Base-by-base conservation (phyloP, 2,888 invertebrate species). In the Rapana venosa region DNA sequence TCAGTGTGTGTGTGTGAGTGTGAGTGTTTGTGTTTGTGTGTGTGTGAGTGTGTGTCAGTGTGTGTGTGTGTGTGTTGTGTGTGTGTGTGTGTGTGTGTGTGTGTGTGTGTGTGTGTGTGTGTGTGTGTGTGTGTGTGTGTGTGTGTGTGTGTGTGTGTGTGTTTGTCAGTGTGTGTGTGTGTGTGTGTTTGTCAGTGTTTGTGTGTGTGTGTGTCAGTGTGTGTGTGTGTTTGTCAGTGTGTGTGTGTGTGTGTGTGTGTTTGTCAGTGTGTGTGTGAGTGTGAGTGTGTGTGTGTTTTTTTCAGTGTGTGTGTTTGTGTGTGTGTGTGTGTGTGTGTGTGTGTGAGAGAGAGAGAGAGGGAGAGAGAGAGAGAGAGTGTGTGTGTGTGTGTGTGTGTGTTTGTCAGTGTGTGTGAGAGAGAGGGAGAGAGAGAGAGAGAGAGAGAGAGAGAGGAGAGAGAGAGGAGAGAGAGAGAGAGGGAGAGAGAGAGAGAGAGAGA, bases 351-450 rank as follows among this genome's bases (percentile, higher is more conserved):
- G 58, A 32, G 36, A 61, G 58, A 32, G 58, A 30, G 58, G 30
- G 86, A n/a, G 85, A 47, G 58, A 1, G 56, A n/a, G 58, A 30
- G n/a, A 20, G 56, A 1, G 56, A 20, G 85, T 47, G 85, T 11
- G 61, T 15, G 61, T 15, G 17, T n/a, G n/a, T n/a, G n/a, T n/a
- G n/a, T n/a, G n/a, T n/a, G n/a, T n/a, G n/a, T n/a, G n/a, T n/a
- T n/a, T 15, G 61, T 15, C 13, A 61, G 61, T 15, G 61, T 11
- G 61, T 13, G 85, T 4, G 32, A 26, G 79, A 26, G 32, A 26
- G 74, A 26, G 74, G n/a, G 74, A 74, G 74, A 26, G 74, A 74
- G 26, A 74, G 74, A 74, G 74, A 74, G 79, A 74, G 74, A 74
- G 74, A 26, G 74, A 26, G n/a, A 26, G n/a, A 26, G 17, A 17